Base-by-base conservation (phyloP, 2,888 invertebrate genomes). In the Leucoma salicis region DNA sequence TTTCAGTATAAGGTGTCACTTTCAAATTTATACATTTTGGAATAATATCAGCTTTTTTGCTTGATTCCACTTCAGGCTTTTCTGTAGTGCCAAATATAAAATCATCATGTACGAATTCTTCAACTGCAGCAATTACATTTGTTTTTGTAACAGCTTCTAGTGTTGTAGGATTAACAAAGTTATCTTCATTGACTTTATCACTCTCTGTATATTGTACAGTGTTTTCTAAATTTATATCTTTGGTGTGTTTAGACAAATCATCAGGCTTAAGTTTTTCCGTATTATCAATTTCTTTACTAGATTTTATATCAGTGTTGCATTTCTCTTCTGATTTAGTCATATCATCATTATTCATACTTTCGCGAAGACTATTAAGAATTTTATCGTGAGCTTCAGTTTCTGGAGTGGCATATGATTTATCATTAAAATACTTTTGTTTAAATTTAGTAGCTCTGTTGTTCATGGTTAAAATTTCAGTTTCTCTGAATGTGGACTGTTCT, bases 401-500 rank as follows among this genome's bases (percentile, higher is more conserved):
- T n/a, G 79, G 63, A 24, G 83, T 80, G 0, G 68, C 70, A 49
- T 66, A 78, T 24, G 70, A 66, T 47, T 79, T 81, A 50, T 82
- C 80, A 60, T 81, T 81, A 18, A 65, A 82, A 64, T 86, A 88
- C 55, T 84, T 87, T 50, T 79, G 72, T 70, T 82, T 87, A 50
- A 71, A 85, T 51, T 76, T 85, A 2, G 65, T 74, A 2, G 87
- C 74, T 53, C 82, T 78, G 31, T 78, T 80, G 29, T 81, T 74
- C 89, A 90, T 90, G 41, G 55, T 78, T 2, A 74, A 49, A 13
- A 83, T 61, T 39, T 90, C 90, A 28, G 62, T 71, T 66, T 82
- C 74, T 46, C 57, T 78, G 39, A 89, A 90, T 21, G 74, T 46
- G 0, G 61, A 49, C 43, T 59, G 57, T 12, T 86, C 74, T 36